Evolutionary conservation across 2,888 invertebrate species (phyloP), one percentile per base, ranked within the genome.

Genomic region (Allophyes oxyacanthae): DNA sequence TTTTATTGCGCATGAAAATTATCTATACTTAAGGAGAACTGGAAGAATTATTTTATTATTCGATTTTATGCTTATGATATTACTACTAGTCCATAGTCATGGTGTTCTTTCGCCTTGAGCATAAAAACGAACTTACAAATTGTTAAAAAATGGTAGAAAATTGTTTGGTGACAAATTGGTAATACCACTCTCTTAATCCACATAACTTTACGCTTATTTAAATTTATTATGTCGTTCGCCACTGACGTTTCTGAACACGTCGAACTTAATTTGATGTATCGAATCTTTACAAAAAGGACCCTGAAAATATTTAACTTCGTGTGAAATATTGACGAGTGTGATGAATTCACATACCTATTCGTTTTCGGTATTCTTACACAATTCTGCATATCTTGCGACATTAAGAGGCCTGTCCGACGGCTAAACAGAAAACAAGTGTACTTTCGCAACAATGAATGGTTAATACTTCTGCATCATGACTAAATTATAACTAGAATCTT

Each of bases 61-160:
- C 84, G 82, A 84, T 75, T 85, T 83, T 85, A 87, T 85, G 86
- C 83, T 81, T 82, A 77, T 59, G 55, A 66, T 79, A 58, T 57
- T 48, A 77, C 61, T 70, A 70, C 64, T 80, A 76, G 64, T 77
- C 67, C 68, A 70, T 76, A 79, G 79, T 83, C 81, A 85, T 86
- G 84, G 85, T 85, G 82, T 85, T 80, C 70, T 58, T 66, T 81
- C 71, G 55, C 64, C 57, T 77, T 66, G 79, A 84, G 84, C 86
- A 87, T 85, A 84, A 84, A 83, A 81, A 82, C 82, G 81, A 85
- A 80, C 77, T 79, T 77, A 80, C 68, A 74, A 72, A 75, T 55
- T 64, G 67, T 67, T 77, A 70, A 76, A 64, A 72, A 78, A 78
- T 73, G 55, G 71, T 84, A 77, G 64, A 77, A 76, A 78, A 76